Evolutionary conservation across 2,113 vertebrate genomes (phyloP).

Genomic region (Riparia riparia): DNA sequence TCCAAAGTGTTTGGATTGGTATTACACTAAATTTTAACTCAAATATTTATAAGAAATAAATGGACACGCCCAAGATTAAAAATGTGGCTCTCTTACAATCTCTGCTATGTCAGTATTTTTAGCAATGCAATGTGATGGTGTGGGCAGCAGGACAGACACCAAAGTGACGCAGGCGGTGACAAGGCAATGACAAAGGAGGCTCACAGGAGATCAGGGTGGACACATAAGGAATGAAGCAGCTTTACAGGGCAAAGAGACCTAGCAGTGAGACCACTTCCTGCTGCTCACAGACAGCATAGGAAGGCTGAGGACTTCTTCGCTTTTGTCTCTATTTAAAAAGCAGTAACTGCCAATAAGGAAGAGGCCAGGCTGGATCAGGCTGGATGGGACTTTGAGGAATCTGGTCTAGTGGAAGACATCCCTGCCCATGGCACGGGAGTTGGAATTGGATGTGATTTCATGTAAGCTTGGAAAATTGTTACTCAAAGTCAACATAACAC

Average conservation of each 20-base stretch:
- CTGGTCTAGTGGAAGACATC: not conserved
- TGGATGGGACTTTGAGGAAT: not conserved
- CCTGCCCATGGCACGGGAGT: not conserved
- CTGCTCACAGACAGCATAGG: not conserved
- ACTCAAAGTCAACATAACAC: not conserved
- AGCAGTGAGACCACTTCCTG: not conserved
- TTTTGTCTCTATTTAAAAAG: not conserved
- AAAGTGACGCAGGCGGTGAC: not conserved
- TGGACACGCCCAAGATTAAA: not conserved
- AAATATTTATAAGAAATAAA: conserved; percentile 47
- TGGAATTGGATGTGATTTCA: not conserved
- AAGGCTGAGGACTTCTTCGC: not conserved
- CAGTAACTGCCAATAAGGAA: not conserved
- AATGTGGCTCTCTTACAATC: not conserved
- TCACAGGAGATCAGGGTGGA: not conserved
- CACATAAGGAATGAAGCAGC: not conserved
- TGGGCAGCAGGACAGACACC: not conserved
- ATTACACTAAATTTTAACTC: not conserved
- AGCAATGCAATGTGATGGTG: not conserved
- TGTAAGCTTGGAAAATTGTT: not conserved
- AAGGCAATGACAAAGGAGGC: not conserved
- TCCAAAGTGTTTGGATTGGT: conserved; percentile 36
- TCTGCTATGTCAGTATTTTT: not conserved
- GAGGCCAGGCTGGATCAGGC: not conserved
- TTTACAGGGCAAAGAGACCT: not conserved